phyloP scores from a whole-genome alignment of 2,113 vertebrate species.

The Myotis brandtii region DNA sequence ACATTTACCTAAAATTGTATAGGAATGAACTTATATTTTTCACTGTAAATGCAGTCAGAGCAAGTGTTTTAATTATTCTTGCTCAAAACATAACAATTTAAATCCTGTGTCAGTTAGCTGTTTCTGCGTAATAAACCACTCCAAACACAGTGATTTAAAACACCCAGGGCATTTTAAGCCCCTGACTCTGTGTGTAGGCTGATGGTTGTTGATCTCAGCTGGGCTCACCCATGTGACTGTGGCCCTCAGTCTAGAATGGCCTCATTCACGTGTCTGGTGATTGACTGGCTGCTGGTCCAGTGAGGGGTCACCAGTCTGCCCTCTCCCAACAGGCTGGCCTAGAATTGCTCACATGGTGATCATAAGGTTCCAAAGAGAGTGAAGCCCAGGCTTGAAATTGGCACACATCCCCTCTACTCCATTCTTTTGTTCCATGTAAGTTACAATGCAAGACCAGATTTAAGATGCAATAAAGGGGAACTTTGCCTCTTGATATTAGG shows the following conservation, averaged over 20 bases:
- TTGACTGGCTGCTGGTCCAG: neutral
- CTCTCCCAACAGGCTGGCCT: neutral
- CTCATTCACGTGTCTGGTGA: neutral
- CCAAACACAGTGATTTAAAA: neutral
- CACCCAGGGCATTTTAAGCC: neutral
- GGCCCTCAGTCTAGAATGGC: neutral
- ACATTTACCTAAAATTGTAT: neutral
- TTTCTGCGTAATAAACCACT: neutral
- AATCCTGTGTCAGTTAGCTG: neutral
- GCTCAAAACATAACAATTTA: neutral
- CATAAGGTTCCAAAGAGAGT: neutral
- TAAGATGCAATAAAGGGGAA: neutral
- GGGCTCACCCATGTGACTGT: neutral
- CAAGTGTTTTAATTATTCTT: neutral
- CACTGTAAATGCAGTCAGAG: constrained; percentile 19
- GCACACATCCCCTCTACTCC: neutral
- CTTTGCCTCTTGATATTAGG: neutral
- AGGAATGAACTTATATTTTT: constrained; percentile 21
- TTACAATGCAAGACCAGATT: neutral
- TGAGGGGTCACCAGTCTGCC: neutral
- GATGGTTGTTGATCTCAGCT: neutral
- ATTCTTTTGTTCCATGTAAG: neutral
- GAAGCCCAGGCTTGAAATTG: neutral
- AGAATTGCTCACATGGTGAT: neutral
- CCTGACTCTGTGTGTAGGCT: neutral